Evolutionary conservation across 2,113 vertebrate species (phyloP), one percentile per base, ranked within the genome.

Genomic region (Chaetodon auriga): DNA sequence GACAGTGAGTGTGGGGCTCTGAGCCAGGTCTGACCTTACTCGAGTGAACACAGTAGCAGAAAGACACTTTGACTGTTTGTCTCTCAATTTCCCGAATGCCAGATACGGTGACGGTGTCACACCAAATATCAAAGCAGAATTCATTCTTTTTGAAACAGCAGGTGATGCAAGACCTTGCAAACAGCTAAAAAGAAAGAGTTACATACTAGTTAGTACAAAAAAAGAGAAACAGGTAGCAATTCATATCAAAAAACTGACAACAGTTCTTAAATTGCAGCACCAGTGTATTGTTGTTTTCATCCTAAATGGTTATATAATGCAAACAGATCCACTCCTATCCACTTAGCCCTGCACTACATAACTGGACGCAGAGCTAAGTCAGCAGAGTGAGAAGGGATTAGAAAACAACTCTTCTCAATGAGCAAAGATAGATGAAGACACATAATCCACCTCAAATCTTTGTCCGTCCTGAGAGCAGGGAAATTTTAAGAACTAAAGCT

Each of bases 381-480:
- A 80, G 66, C 51, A 68, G 30, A 69, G 74, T 80, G 57, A 84
- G 73, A 86, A 30, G 73, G 77, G 80, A 92, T 90, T 88, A 90
- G 73, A 78, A 84, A 77, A 82, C 68, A 81, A 85, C 83, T 80
- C 64, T 51, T 78, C 38, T 81, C 77, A 86, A 70, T 72, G 61
- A 81, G 8, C 36, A 36, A 69, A 75, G 45, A 82, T 64, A 69
- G 68, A 83, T 46, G 49, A 78, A 72, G 9, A 49, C 12, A 49
- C 7, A 78, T 78, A 87, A 83, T 91, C 73, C 68, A 60, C 51
- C 16, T 61, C 43, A 71, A 75, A 78, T 58, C 57, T 58, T 70
- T 41, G 35, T 48, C 46, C 49, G 65, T 87, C 65, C 46, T 41
- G 18, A 13, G 58, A 54, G 48, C 21, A 15, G 48, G 25, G 48